Conservation (phyloP, 1,140 invertebrate species). For the Drosophila teissieri region DNA sequence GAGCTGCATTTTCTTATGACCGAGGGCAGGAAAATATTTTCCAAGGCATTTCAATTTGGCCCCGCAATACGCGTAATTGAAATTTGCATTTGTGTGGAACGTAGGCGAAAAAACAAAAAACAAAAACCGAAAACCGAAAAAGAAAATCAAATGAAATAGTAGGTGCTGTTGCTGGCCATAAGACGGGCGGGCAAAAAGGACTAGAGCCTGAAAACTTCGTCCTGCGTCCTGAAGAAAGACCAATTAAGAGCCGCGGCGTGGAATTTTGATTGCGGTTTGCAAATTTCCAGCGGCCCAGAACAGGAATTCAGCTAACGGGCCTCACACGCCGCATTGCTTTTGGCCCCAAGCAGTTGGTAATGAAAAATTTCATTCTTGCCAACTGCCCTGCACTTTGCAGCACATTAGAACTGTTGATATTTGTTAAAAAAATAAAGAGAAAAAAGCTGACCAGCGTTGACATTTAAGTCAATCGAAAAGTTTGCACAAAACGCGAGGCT, state of each 20-base stretch:
- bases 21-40: slow-evolving; percentile 69
- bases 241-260: slow-evolving; percentile 68
- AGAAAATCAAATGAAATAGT: slow-evolving; percentile 43
- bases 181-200: slow-evolving; percentile 35
- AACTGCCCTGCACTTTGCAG: slow-evolving; percentile 12
- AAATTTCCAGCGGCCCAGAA: slow-evolving; percentile 24
- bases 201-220: slow-evolving; percentile 14
- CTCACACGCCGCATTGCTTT: slow-evolving; percentile 1
- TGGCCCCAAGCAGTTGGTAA: slow-evolving; percentile 20
- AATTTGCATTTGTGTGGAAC: slow-evolving; percentile 74
- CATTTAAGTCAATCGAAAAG: slow-evolving; percentile 51
- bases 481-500: slow-evolving; percentile 32
- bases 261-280: slow-evolving; percentile 76
- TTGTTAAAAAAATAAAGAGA: background rate
- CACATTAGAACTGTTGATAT: slow-evolving; percentile 47
- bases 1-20: slow-evolving; percentile 71
- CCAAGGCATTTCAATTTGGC: slow-evolving; percentile 76
- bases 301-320: slow-evolving; percentile 18
- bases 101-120: slow-evolving; percentile 40
- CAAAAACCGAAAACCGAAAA: too few relatives aligned
- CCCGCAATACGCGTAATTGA: slow-evolving; percentile 77
- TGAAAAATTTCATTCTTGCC: slow-evolving; percentile 15
- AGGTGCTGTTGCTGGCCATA: slow-evolving; percentile 13
- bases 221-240: slow-evolving; percentile 53
- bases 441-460: slow-evolving; percentile 18